Conservation (phyloP, 2,888 invertebrate genomes). For the Perizoma affinitatum region DNA sequence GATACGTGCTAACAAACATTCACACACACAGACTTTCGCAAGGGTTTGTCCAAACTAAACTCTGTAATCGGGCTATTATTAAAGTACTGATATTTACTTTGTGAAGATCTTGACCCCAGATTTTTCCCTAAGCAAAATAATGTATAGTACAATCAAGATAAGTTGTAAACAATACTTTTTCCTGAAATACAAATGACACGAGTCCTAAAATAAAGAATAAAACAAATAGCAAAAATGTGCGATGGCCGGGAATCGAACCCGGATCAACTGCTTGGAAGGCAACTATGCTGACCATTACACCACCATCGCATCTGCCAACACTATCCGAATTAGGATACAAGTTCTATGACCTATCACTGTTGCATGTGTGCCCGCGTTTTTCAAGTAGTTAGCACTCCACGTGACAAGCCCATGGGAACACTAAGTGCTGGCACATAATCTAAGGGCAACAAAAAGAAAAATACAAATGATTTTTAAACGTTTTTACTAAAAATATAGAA, state of each 20-base stretch:
- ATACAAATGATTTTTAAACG: too few species aligned
- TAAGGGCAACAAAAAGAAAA: too few species aligned
- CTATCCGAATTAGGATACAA: constrained; percentile 11
- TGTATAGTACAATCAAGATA: not conserved
- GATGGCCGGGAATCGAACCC: constrained; percentile 81
- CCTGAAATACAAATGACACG: too few species aligned
- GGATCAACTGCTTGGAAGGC: constrained; percentile 82
- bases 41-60: constrained; percentile 17
- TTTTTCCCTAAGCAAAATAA: not conserved
- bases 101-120: constrained; percentile 38
- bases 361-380: too few species aligned
- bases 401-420: too few species aligned
- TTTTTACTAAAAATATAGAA: too few species aligned
- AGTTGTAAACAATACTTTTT: too few species aligned
- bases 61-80: constrained; percentile 41
- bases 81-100: constrained; percentile 3
- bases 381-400: too few species aligned
- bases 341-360: constrained; percentile 9
- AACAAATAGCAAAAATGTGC: constrained; percentile 54
- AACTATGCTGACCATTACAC: constrained; percentile 83
- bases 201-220: not conserved
- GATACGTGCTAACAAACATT: too few species aligned
- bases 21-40: too few species aligned
- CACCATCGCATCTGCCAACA: constrained; percentile 63
- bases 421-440: too few species aligned